These are phyloP conservation scores for Periophthalmus modestus DNA, from an alignment of 2,113 vertebrate genomes.

Conservation along the genomic window DNA sequence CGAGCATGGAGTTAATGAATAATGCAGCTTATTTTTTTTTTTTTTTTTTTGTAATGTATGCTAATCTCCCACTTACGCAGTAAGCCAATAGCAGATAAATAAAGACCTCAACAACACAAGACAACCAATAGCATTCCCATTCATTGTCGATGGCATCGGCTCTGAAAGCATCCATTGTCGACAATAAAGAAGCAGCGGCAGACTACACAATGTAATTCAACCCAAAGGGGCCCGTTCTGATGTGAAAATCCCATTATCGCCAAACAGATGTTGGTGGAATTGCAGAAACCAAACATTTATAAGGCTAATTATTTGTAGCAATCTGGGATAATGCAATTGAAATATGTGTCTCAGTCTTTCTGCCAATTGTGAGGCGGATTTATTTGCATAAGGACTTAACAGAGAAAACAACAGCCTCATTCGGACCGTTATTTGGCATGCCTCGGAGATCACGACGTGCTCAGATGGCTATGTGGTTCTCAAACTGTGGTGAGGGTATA, in stretches of 20 bases:
- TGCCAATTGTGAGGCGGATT: background rate
- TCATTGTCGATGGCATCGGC: background rate
- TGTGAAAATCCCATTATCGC: background rate
- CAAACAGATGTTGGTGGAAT: slow-evolving; percentile 7
- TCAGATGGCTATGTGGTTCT: background rate
- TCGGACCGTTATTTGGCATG: background rate
- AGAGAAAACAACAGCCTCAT: background rate
- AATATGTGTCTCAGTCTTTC: background rate
- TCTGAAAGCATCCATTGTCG: slow-evolving; percentile 10
- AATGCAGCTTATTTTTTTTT: background rate
- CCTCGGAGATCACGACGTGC: too few species aligned
- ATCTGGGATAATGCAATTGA: slow-evolving; percentile 8
- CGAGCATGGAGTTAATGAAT: too few species aligned
- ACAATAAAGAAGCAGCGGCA: background rate
- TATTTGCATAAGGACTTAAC: background rate
- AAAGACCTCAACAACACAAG: background rate
- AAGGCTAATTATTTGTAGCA: slow-evolving; percentile 15
- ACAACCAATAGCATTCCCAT: background rate
- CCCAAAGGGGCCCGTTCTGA: slow-evolving; percentile 2
- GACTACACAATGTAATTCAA: slow-evolving; percentile 1
- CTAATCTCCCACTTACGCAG: background rate
- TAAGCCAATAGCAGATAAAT: background rate
- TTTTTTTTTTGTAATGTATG: background rate
- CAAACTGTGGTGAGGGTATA: background rate
- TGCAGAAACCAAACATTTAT: slow-evolving; percentile 10